Evolutionary conservation across 2,888 invertebrate genomes (phyloP).

Genomic region (Hesperia comma): DNA sequence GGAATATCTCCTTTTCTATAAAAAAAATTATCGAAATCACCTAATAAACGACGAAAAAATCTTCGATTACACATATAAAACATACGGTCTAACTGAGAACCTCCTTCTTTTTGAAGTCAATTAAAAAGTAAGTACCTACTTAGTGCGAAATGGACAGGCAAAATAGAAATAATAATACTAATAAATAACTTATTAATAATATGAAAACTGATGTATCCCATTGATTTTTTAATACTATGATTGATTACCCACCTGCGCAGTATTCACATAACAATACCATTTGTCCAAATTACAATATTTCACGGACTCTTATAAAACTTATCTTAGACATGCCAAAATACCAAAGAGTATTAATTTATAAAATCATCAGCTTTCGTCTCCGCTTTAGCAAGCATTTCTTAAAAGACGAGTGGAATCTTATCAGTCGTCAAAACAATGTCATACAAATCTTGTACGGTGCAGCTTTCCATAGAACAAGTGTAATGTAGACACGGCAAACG

Average conservation of each 20-base stretch:
- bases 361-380: conserved; percentile 44
- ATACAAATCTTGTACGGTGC: conserved; percentile 52
- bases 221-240: not conserved
- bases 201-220: too few relatives aligned
- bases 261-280: conserved; percentile 12
- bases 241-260: not conserved
- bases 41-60: too few relatives aligned
- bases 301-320: conserved; percentile 22
- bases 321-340: conserved; percentile 28
- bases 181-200: too few relatives aligned
- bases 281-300: conserved; percentile 18
- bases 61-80: too few relatives aligned
- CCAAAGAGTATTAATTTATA: conserved; percentile 35
- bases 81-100: too few relatives aligned
- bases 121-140: too few relatives aligned
- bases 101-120: too few relatives aligned
- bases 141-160: too few relatives aligned
- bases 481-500: conserved; percentile 4
- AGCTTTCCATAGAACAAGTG: not conserved
- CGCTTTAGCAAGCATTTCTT: conserved; percentile 39
- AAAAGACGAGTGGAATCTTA: conserved; percentile 66
- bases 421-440: conserved; percentile 70
- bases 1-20: too few relatives aligned
- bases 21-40: too few relatives aligned
- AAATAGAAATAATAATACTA: too few relatives aligned